A percentile compares a stretch with the other conserved stretches of the same genome.
phyloP scores from a whole-genome alignment of 2,113 vertebrate genomes.

The Tragelaphus scriptus region DNA sequence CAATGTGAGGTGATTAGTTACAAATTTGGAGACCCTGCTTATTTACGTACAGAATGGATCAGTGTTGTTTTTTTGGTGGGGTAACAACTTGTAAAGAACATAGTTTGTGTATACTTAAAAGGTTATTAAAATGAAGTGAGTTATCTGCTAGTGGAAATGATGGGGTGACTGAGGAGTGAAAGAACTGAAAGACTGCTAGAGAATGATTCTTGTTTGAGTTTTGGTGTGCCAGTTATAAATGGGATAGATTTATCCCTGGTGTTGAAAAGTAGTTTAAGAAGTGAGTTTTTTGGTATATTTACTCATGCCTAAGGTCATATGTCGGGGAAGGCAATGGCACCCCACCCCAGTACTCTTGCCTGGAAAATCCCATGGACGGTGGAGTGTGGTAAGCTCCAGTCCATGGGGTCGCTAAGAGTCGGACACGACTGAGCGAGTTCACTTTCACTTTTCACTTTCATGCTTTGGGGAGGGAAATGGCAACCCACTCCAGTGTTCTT shows the following conservation, averaged over 20 bases:
- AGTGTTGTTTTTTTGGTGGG: not conserved
- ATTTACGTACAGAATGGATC: not conserved
- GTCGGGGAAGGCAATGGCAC: too few relatives aligned
- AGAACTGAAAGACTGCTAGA: not conserved
- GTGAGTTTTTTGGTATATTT: not conserved
- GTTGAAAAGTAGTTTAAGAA: not conserved
- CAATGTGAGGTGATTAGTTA: constrained; percentile 15
- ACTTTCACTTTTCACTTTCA: too few relatives aligned
- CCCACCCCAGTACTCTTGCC: too few relatives aligned
- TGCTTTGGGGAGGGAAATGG: too few relatives aligned
- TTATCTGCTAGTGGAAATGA: not conserved
- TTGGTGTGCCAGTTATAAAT: not conserved
- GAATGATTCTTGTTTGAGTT: not conserved
- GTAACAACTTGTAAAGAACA: not conserved
- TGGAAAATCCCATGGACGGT: too few relatives aligned
- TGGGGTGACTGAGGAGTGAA: not conserved
- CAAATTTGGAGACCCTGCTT: not conserved
- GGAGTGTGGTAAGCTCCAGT: too few relatives aligned
- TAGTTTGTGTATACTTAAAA: not conserved
- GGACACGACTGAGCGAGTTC: too few relatives aligned
- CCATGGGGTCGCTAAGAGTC: too few relatives aligned
- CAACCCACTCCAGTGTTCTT: too few relatives aligned
- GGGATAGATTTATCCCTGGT: not conserved
- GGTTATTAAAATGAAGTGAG: constrained; percentile 15
- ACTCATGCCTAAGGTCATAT: not conserved